Evolutionary conservation across 1,140 invertebrate species (phyloP).

Genomic region (Planococcus citri): DNA sequence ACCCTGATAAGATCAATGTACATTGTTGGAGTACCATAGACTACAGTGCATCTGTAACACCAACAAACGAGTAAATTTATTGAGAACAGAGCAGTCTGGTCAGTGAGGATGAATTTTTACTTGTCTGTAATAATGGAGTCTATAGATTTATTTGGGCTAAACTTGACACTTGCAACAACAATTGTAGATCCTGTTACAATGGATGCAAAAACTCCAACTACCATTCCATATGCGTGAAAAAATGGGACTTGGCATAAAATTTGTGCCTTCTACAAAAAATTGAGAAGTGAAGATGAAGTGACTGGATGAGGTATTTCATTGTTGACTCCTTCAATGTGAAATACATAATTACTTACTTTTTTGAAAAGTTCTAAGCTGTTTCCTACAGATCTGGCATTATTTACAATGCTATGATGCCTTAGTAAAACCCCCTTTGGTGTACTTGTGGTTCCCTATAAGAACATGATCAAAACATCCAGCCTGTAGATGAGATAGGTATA

Average conservation of each 20-base stretch:
- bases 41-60: no score
- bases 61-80: slow-evolving; percentile 45
- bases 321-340: no score
- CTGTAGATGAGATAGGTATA: no score
- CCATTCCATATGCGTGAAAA: slow-evolving; percentile 86
- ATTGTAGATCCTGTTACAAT: no score
- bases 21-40: slow-evolving; percentile 94
- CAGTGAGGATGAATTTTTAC: no score
- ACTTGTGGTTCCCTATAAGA: slow-evolving; percentile 61
- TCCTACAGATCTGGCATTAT: slow-evolving; percentile 53
- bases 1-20: slow-evolving; percentile 58
- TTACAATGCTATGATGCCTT: slow-evolving; percentile 69
- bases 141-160: slow-evolving; percentile 53
- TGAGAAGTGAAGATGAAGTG: no score
- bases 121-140: slow-evolving; percentile 55
- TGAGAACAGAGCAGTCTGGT: no score
- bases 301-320: no score
- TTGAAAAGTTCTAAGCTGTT: slow-evolving; percentile 24
- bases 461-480: no score
- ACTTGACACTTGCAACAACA: slow-evolving; percentile 53
- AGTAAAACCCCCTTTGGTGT: slow-evolving; percentile 75
- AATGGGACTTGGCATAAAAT: slow-evolving; percentile 72
- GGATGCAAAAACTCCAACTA: no score
- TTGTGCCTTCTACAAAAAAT: no score
- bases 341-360: slow-evolving; percentile 28